These are phyloP conservation scores for Drosophila merina DNA, from an alignment of 2,888 invertebrate species.

Conservation along the genomic window DNA sequence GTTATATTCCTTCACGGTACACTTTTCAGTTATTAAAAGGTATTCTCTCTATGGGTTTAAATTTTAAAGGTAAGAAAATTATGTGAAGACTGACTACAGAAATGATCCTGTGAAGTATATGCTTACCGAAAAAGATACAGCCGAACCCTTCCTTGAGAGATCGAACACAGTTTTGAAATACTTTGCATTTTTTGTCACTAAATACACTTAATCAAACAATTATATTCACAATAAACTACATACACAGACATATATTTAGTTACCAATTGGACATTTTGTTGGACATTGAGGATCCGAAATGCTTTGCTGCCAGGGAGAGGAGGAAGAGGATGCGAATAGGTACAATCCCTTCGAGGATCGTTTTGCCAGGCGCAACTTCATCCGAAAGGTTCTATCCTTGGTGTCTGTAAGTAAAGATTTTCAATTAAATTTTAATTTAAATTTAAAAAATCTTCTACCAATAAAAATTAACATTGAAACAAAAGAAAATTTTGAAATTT, in stretches of 20 bases:
- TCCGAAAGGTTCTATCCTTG: constrained; percentile 12
- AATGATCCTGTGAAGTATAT: too few relatives aligned
- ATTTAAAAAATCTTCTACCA: too few relatives aligned
- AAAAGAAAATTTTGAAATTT: too few relatives aligned
- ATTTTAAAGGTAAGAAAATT: too few relatives aligned
- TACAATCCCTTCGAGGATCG: constrained; percentile 6
- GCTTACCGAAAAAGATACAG: too few relatives aligned
- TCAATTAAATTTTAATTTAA: too few relatives aligned
- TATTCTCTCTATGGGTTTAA: too few relatives aligned
- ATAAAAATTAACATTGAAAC: too few relatives aligned
- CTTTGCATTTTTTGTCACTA: not conserved
- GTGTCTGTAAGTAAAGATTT: constrained; percentile 16
- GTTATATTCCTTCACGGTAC: not conserved
- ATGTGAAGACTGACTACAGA: too few relatives aligned
- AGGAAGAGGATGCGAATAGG: too few relatives aligned
- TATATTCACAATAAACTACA: not conserved
- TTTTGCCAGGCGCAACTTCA: not conserved
- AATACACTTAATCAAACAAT: not conserved
- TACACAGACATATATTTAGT: not conserved
- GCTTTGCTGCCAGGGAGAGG: not conserved
- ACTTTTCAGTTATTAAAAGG: too few relatives aligned
- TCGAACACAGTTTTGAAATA: not conserved
- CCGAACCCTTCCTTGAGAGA: too few relatives aligned
- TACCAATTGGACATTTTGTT: not conserved
- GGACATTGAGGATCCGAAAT: not conserved